Evolutionary conservation across 2,888 invertebrate genomes (phyloP), one percentile per base, ranked within the genome.

Genomic region (Brachyopa scutellaris): DNA sequence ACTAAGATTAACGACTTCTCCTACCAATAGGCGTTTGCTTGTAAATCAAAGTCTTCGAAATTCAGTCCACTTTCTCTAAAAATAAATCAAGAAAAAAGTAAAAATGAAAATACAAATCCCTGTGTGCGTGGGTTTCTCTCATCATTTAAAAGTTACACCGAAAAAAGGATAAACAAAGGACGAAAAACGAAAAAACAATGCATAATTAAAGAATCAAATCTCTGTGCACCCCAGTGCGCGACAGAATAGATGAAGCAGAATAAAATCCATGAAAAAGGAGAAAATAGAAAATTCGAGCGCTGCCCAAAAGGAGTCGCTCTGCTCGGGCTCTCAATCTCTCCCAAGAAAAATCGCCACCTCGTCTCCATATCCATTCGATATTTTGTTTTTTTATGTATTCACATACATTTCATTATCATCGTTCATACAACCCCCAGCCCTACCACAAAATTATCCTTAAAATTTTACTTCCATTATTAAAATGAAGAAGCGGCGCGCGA

Each of bases 391-490:
- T 29, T 45, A 19, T 53, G 13, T 67, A 42, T 33, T 31, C 23
- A 5, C 36, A 29, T 47, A 57, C 64, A 40, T 45, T 62, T 69
- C 57, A 69, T 53, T 62, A 42, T 53, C 26, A 26, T 26, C 62
- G 45, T 55, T 33, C 49, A 29, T 26, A 47, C 36, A 49, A 47
- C 7, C 38, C 15, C 51, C 29, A 49, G 49, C 67, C 67, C 67
- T 51, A 38, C 62, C 62, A 64, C 62, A 76, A 64, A 70, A 76
- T 76, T 76, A 64, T 69, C 62, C 64, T 70, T 70, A 80, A 74
- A 76, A 74, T 69, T 59, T 69, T 57, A 80, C 64, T 80, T 80
- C 80, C 74, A 76, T 80, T 80, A 80, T 80, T 62, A 62, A 80
- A 80, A 80, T 55, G 74, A 80, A 62, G 79, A 74, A 62, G 74